phyloP scores from a whole-genome alignment of 2,797 vertebrate species.

The Sparidentex hasta region DNA sequence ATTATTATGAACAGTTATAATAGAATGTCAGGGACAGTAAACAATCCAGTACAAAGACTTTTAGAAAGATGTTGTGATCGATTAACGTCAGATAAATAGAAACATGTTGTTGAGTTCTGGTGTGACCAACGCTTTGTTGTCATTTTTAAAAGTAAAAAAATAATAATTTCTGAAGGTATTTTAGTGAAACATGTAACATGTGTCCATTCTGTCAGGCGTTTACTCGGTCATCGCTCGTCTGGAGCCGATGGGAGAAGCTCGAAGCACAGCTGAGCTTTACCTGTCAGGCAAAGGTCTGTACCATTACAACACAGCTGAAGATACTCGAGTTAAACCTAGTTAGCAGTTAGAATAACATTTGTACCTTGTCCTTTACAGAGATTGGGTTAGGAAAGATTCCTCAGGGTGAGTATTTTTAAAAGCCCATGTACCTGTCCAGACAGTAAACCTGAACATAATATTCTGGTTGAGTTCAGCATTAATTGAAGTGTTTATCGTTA shows the following conservation, averaged over 20 bases:
- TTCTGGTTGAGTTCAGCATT: background rate
- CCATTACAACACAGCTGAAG: background rate
- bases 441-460: slow-evolving; percentile 14
- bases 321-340: background rate
- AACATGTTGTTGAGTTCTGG: no score
- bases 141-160: no score
- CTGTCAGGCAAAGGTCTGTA: slow-evolving; percentile 93
- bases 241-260: slow-evolving; percentile 93
- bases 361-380: slow-evolving; percentile 86
- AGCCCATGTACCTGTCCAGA: slow-evolving; percentile 26
- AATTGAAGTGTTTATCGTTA: slow-evolving; percentile 30
- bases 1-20: no score
- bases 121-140: no score
- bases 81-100: no score
- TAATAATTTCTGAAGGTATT: no score
- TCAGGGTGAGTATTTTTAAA: slow-evolving; percentile 89
- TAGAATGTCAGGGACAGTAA: no score
- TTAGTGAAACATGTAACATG: background rate
- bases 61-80: background rate
- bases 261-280: slow-evolving; percentile 94
- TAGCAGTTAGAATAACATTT: slow-evolving; percentile 30
- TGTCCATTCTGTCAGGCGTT: slow-evolving; percentile 85
- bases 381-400: slow-evolving; percentile 90
- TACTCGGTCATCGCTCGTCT: slow-evolving; percentile 94
- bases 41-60: background rate